Evolutionary conservation across 35 echinoderm and acorn worm species (phyloP), one percentile per base, ranked within the genome.

Genomic region (Strongylocentrotus purpuratus): DNA sequence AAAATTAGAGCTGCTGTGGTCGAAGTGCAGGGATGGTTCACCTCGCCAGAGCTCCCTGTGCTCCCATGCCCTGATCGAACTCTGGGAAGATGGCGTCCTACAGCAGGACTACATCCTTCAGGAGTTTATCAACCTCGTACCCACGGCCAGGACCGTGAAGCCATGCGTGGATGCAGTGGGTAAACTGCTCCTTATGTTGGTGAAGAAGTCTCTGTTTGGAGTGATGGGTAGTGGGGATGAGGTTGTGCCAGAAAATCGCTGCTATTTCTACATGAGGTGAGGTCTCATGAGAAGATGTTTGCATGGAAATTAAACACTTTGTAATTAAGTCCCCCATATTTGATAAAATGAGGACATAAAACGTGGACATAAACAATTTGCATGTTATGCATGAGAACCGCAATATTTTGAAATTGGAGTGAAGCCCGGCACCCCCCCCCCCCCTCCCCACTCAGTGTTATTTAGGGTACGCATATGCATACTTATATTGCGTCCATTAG

Each of bases 201-300:
- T 93, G 91, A 93, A 50, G 91, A 47, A 58, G 31, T 33, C 91
- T 47, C 9, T 58, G 31, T 93, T 58, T 13, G 45, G 33, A 31
- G 31, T 31, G 91, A 93, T 93, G 91, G 46, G 15, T 55, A 28
- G 46, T 48, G 91, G 91, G 28, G 91, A 58, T 47, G 91, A 93
- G 91, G 48, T 58, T 25, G 91, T 93, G 46, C 91, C 91, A 25
- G 48, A 47, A 58, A 48, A 18, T 31, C 45, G 48, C 14, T 5
- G 58, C 17, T 93, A 55, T 22, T 93, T 46, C n/a, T 58, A 31
- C 41, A 93, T 93, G 91, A 93, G 46, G 91, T 93, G 31, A 93
- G 91, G 45, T 28, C 13, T 47, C 11, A 14, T 4, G 50, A 55
- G 50, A 55, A 0, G 52, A 59, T 17, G 11, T 59, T 59, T 55